A percentile compares a stretch with the other conserved stretches of the same genome.
Conservation (phyloP, 2,888 invertebrate species). For the Maniola hyperantus region DNA sequence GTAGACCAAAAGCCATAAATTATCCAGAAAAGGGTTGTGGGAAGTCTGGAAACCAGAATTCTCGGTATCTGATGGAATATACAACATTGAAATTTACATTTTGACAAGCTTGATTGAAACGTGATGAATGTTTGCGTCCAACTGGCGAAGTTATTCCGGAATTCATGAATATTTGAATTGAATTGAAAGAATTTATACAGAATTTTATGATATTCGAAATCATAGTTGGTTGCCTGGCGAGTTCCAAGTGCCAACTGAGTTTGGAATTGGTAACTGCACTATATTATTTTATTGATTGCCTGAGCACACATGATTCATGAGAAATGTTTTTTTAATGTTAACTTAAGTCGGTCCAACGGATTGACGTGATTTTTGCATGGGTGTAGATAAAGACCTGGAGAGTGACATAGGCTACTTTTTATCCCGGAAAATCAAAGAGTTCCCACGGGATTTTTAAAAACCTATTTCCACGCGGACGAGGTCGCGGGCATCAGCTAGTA, state of each 20-base stretch:
- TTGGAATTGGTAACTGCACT: too few relatives aligned
- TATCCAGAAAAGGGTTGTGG: neutral
- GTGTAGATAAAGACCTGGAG: too few relatives aligned
- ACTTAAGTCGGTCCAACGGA: too few relatives aligned
- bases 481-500: too few relatives aligned
- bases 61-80: neutral
- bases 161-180: conserved; percentile 9
- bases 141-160: conserved; percentile 6
- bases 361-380: too few relatives aligned
- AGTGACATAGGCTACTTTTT: too few relatives aligned
- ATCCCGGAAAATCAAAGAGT: too few relatives aligned
- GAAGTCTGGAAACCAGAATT: neutral
- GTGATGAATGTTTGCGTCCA: conserved; percentile 3
- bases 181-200: conserved; percentile 1
- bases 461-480: too few relatives aligned
- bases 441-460: too few relatives aligned
- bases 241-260: too few relatives aligned
- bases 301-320: neutral
- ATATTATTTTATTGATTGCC: neutral
- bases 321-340: neutral
- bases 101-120: conserved; percentile 6
- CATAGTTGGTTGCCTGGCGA: neutral
- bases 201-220: neutral
- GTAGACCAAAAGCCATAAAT: neutral
- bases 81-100: conserved; percentile 8